Evolutionary conservation across 2,888 invertebrate species (phyloP).

Genomic region (Spodoptera littoralis): DNA sequence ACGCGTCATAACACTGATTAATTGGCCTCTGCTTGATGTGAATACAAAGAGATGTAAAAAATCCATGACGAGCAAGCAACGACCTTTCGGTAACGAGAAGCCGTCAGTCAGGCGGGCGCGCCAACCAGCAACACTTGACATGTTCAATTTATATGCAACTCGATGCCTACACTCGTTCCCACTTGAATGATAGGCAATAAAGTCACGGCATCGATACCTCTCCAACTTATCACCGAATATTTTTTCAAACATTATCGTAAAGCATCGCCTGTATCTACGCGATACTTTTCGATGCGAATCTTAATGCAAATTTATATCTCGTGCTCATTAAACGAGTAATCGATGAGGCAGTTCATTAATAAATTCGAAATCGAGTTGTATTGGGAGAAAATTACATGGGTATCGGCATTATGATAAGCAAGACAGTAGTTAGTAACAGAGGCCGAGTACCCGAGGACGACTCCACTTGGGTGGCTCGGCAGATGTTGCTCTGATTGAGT

Average conservation of each 20-base stretch:
- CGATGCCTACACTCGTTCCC: slow-evolving; percentile 65
- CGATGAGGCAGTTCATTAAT: slow-evolving; percentile 63
- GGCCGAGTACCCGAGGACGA: slow-evolving; percentile 41
- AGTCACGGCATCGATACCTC: slow-evolving; percentile 57
- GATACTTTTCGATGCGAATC: slow-evolving; percentile 38
- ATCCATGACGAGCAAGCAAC: slow-evolving; percentile 73
- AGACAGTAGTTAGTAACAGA: slow-evolving; percentile 43
- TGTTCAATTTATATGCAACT: slow-evolving; percentile 81
- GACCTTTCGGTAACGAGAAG: slow-evolving; percentile 84
- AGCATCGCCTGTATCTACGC: slow-evolving; percentile 35
- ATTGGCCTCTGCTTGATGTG: slow-evolving; percentile 76
- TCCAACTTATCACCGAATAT: slow-evolving; percentile 52
- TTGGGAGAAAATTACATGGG: slow-evolving; percentile 66
- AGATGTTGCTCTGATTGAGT: slow-evolving; percentile 73
- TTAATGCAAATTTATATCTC: slow-evolving; percentile 57
- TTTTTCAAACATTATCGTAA: slow-evolving; percentile 40
- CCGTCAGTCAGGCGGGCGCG: slow-evolving; percentile 75
- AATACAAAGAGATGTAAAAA: slow-evolving; percentile 69
- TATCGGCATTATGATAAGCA: slow-evolving; percentile 51
- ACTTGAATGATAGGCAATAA: slow-evolving; percentile 69
- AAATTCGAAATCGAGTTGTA: slow-evolving; percentile 60
- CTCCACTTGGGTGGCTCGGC: slow-evolving; percentile 75
- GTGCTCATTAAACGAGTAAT: slow-evolving; percentile 62
- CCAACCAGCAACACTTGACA: slow-evolving; percentile 69
- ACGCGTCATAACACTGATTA: slow-evolving; percentile 86